Percentiles rank a stretch among this genome's conserved stretches.
Evolutionary conservation across 2,797 vertebrate genomes (phyloP).

Genomic region (Acridotheres tristis): DNA sequence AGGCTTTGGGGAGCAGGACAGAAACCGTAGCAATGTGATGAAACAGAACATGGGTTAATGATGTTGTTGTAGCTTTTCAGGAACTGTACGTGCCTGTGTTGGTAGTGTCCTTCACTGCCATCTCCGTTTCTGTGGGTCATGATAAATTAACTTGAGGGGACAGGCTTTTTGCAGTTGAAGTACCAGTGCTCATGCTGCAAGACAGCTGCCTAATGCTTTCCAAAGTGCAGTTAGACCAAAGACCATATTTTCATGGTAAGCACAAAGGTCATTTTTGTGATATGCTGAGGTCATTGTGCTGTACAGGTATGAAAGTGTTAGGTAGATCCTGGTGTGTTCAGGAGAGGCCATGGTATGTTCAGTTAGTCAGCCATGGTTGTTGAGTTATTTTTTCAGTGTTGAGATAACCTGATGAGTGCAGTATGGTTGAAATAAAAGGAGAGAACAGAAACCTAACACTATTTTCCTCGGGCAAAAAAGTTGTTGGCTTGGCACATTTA

Average conservation of each 20-base stretch:
- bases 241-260: accelerated
- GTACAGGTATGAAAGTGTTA: not conserved
- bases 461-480: not conserved
- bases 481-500: not conserved
- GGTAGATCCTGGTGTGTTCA: not conserved
- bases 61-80: not conserved
- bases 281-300: not conserved
- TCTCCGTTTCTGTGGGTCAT: not conserved
- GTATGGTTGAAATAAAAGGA: not conserved
- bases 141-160: not conserved
- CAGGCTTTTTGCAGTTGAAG: not conserved
- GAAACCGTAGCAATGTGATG: not conserved
- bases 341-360: not conserved
- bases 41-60: not conserved
- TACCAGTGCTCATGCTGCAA: not conserved
- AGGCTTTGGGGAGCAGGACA: not conserved
- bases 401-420: not conserved
- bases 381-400: not conserved
- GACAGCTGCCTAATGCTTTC: not conserved
- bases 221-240: not conserved
- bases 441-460: not conserved
- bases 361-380: not conserved
- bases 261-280: not conserved
- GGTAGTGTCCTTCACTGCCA: not conserved
- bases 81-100: not conserved